Evolutionary conservation across 2,113 vertebrate genomes (phyloP).

Genomic region (Equus quagga): DNA sequence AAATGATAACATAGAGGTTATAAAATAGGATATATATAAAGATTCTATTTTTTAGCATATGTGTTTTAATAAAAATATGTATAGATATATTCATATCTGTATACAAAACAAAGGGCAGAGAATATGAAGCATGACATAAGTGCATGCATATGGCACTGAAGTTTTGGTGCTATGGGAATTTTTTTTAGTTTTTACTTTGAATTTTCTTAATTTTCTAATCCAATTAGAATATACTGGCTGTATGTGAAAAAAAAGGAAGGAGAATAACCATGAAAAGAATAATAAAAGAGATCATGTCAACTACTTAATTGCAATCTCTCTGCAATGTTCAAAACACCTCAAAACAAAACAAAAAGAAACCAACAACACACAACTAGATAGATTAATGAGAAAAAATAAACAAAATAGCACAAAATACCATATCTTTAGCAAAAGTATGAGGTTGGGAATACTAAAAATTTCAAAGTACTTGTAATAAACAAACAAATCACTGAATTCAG

Average conservation of each 20-base stretch:
- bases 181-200: neutral
- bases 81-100: neutral
- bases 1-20: neutral
- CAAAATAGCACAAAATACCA: neutral
- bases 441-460: neutral
- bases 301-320: neutral
- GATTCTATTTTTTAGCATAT: neutral
- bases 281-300: neutral
- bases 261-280: neutral
- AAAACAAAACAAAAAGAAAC: neutral
- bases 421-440: neutral
- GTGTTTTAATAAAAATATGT: neutral
- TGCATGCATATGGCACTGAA: fast-evolving
- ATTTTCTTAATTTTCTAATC: neutral
- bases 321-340: neutral
- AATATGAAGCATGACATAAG: neutral
- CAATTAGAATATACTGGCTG: neutral
- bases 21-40: neutral
- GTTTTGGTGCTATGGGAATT: neutral
- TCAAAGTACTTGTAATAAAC: neutral
- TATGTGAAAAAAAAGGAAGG: neutral
- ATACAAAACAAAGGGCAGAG: neutral
- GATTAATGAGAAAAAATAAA: neutral
- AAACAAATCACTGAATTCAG: neutral
- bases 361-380: neutral